Base-by-base conservation (phyloP, 1,140 invertebrate species). In the Cataglyphis hispanica region DNA sequence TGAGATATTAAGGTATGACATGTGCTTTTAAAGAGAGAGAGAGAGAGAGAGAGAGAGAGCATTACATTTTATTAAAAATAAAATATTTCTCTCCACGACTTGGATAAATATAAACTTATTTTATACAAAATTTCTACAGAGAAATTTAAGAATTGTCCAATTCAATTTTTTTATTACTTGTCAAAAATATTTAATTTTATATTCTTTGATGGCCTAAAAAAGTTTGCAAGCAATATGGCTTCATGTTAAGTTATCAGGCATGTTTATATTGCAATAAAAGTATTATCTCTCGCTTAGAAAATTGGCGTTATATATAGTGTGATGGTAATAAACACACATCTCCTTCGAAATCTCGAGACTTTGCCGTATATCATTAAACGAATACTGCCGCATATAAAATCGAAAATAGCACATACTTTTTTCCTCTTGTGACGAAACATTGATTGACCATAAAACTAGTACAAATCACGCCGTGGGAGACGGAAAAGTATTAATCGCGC, bases 201-300 rank as follows among this genome's bases (percentile, higher is more conserved):
- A 60, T 64, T 43, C 10, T 64, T 43, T 22, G 19, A 13, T 10
- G 3, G 0, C 0, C 7, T 40, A 46, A 43, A 43, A 37, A 22
- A 77, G 11, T 46, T 76, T 64, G 37, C 34, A 0, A 43, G 22
- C n/a, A 58, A 22, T 63, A 31, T 31, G 22, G 19, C 11, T 34
- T 37, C 13, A 25, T 56, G 11, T n/a, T 40, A 75, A 75, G 25
- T 74, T 56, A 56, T 56, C 19, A 75, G 3, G 34, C 34, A 56
- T 72, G 19, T 43, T 40, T 43, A 75, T 75, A 76, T 25, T 19
- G 37, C 37, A 76, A 6, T 76, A 76, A 76, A 75, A 34, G 19
- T 31, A 22, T 60, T 58, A 75, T 40, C 46, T 37, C 27, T 56
- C n/a, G 34, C 34, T 40, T 25, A 75, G 13, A 0, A 10, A 75